Percentiles rank a stretch among this genome's conserved stretches.
These are phyloP conservation scores for Temnothorax curvispinosus DNA, from an alignment of 1,140 invertebrate species.

Conservation along the genomic window DNA sequence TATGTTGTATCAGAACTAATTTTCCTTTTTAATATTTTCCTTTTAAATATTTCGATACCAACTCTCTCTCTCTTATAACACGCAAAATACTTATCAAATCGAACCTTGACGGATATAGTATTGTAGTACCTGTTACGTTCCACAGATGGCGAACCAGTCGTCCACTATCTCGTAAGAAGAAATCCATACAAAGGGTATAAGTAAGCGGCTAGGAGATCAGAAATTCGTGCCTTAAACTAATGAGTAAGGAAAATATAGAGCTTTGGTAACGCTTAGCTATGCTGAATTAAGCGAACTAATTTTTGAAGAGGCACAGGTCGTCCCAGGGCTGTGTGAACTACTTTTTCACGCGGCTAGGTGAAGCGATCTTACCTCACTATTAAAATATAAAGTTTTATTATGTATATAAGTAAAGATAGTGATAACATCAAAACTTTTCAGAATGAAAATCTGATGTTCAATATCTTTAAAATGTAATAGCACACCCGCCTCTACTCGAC, in stretches of 20 bases:
- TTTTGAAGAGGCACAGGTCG: constrained; percentile 92
- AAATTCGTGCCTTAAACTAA: constrained; percentile 92
- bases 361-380: constrained; percentile 89
- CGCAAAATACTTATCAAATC: neutral
- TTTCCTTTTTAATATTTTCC: neutral
- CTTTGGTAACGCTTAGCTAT: constrained; percentile 93
- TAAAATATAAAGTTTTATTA: neutral
- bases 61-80: neutral
- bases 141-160: constrained; percentile 70
- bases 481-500: no score
- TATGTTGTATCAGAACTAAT: neutral
- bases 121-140: neutral
- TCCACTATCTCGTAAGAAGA: constrained; percentile 54
- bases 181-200: neutral
- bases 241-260: constrained; percentile 95
- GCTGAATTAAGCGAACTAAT: constrained; percentile 87
- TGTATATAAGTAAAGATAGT: no score
- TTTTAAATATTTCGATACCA: neutral
- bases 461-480: no score
- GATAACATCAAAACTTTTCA: neutral
- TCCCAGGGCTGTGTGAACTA: constrained; percentile 89
- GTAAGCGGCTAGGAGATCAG: neutral
- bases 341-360: constrained; percentile 89
- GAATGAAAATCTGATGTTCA: neutral
- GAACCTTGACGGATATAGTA: neutral